phyloP scores from a whole-genome alignment of 1,140 invertebrate genomes.

The Sogatella furcifera region DNA sequence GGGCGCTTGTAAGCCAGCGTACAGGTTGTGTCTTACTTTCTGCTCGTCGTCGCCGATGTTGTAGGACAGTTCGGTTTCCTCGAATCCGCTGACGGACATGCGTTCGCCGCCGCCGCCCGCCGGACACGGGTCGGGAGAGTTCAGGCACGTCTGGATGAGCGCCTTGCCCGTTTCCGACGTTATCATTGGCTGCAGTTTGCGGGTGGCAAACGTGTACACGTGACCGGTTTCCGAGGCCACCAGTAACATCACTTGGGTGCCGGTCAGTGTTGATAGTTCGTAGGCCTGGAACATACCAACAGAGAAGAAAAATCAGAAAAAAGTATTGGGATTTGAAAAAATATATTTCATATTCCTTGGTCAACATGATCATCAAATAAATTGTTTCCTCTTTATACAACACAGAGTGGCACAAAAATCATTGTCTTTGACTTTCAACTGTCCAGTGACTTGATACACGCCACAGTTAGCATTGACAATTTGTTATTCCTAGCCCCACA shows the following conservation, averaged over 20 bases:
- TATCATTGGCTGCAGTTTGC: constrained; percentile 99
- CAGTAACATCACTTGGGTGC: constrained; percentile 96
- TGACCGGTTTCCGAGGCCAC: constrained; percentile 95
- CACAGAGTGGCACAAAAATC: too few relatives aligned
- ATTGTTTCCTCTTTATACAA: too few relatives aligned
- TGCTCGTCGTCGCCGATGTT: constrained; percentile 88
- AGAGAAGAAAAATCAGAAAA: constrained; percentile 11
- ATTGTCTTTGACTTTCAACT: too few relatives aligned
- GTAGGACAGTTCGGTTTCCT: constrained; percentile 96
- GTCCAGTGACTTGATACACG: too few relatives aligned
- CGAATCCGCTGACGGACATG: constrained; percentile 97
- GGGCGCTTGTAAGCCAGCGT: constrained; percentile 52
- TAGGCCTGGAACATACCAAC: constrained; percentile 83
- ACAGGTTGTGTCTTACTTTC: constrained; percentile 93
- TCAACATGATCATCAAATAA: too few relatives aligned
- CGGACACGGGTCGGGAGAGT: constrained; percentile 86
- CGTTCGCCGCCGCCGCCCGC: constrained; percentile 61
- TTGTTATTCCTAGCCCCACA: too few relatives aligned
- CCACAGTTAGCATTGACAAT: too few relatives aligned
- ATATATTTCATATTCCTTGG: too few relatives aligned
- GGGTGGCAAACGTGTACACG: constrained; percentile 98
- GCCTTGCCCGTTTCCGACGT: constrained; percentile 97
- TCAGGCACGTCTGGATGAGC: constrained; percentile 96
- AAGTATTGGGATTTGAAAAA: too few relatives aligned
- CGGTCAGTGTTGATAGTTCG: constrained; percentile 96